A percentile compares a stretch with the other conserved stretches of the same genome.
Evolutionary conservation across 1,140 invertebrate species (phyloP).

Genomic region (Mylabris phalerata): DNA sequence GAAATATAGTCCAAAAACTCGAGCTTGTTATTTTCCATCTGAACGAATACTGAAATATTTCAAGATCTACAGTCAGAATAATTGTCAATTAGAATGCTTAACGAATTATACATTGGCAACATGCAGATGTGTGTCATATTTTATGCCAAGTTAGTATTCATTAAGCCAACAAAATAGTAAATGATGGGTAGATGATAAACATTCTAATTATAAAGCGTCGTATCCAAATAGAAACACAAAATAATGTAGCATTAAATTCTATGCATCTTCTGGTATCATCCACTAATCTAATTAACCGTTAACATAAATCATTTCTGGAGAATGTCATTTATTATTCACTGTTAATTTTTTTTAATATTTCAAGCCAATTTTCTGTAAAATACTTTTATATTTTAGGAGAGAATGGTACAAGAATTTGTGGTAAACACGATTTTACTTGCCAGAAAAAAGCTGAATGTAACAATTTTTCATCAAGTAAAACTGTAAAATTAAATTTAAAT

Average conservation of each 20-base stretch:
- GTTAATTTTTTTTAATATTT: no score
- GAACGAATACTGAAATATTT: conserved; percentile 49
- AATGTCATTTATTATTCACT: no score
- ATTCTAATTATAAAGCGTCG: not conserved
- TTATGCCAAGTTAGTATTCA: conserved; percentile 29
- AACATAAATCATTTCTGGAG: no score
- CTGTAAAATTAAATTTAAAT: no score
- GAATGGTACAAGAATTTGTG: conserved; percentile 32
- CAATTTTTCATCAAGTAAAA: no score
- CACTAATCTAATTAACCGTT: no score
- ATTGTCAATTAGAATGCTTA: conserved; percentile 39
- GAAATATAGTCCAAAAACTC: conserved; percentile 35
- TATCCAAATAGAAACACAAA: no score
- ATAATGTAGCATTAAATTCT: no score
- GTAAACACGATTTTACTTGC: conserved; percentile 27
- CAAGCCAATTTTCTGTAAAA: not conserved
- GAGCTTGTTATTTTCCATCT: conserved; percentile 43
- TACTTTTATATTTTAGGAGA: conserved; percentile 22
- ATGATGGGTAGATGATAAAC: not conserved
- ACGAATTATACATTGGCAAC: conserved; percentile 27
- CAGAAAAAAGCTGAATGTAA: conserved; percentile 25
- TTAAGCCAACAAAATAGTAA: not conserved
- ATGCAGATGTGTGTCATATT: conserved; percentile 36
- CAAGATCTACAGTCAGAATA: conserved; percentile 33
- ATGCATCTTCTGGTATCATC: no score